A percentile compares a stretch with the other conserved stretches of the same genome.
phyloP scores from a whole-genome alignment of 2,113 vertebrate genomes.

The Marcusenius ussheri region DNA sequence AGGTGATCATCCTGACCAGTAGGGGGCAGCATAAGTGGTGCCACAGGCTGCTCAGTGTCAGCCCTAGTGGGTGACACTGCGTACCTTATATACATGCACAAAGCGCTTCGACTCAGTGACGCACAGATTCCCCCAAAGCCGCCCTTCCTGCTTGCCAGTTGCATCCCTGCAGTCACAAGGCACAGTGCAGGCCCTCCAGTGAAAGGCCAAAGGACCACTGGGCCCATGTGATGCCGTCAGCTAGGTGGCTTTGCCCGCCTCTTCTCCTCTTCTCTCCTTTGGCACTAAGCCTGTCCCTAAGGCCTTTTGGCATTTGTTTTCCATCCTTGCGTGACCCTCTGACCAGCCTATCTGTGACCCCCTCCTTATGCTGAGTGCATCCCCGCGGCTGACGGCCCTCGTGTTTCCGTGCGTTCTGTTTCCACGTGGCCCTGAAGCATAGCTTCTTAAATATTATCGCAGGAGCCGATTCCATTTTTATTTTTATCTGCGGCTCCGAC shows the following conservation, averaged over 20 bases:
- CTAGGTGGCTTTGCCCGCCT: neutral
- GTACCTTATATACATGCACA: neutral
- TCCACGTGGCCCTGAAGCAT: neutral
- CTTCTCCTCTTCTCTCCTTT: neutral
- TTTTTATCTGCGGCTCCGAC: neutral
- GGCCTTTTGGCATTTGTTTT: neutral
- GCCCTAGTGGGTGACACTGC: neutral
- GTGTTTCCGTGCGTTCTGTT: neutral
- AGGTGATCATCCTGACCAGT: neutral
- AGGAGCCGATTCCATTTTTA: neutral
- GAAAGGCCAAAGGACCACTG: neutral
- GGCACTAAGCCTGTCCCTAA: neutral
- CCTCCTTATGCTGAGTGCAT: neutral
- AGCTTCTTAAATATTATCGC: neutral
- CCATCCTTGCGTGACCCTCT: neutral
- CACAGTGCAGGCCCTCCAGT: neutral
- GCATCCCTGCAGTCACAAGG: neutral
- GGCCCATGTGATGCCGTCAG: neutral
- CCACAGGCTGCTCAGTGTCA: neutral
- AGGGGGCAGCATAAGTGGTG: neutral
- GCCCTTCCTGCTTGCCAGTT: neutral
- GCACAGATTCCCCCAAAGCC: neutral
- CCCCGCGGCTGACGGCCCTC: neutral
- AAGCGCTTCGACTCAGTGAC: neutral
- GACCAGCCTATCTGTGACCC: neutral